Evolutionary conservation across 2,113 vertebrate species (phyloP).

Genomic region (Trachemys scripta): DNA sequence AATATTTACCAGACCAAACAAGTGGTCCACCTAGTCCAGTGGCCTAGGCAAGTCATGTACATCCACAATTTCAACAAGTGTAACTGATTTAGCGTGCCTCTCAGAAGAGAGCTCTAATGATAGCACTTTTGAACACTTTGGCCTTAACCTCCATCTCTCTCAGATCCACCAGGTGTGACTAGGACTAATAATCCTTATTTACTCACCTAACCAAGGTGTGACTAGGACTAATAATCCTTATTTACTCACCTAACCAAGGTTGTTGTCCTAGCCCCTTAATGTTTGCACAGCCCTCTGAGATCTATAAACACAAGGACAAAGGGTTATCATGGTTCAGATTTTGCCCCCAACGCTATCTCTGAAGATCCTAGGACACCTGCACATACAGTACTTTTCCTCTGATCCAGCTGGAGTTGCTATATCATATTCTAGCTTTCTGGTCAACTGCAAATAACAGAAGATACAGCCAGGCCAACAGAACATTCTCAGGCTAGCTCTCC

Average conservation of each 20-base stretch:
- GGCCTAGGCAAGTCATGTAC: background rate
- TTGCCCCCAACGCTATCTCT: slow-evolving; percentile 23
- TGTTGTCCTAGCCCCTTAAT: background rate
- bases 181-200: background rate
- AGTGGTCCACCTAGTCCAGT: background rate
- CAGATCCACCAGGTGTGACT: background rate
- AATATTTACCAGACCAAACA: background rate
- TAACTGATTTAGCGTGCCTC: accelerated
- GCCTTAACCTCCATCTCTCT: background rate
- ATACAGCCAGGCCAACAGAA: background rate
- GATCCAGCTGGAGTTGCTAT: background rate
- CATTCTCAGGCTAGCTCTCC: background rate
- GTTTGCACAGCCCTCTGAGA: background rate
- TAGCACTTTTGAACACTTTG: background rate
- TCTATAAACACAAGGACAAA: background rate
- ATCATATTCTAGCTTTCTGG: background rate
- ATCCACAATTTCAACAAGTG: background rate
- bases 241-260: background rate
- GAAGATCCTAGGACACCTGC: background rate
- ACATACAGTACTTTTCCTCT: background rate
- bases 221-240: background rate
- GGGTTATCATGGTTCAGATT: background rate
- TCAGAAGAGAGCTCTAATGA: accelerated
- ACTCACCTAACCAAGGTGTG: background rate
- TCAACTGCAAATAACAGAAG: background rate